Evolutionary conservation across 2,113 vertebrate genomes (phyloP).

Genomic region (Rhynchomys soricoides): DNA sequence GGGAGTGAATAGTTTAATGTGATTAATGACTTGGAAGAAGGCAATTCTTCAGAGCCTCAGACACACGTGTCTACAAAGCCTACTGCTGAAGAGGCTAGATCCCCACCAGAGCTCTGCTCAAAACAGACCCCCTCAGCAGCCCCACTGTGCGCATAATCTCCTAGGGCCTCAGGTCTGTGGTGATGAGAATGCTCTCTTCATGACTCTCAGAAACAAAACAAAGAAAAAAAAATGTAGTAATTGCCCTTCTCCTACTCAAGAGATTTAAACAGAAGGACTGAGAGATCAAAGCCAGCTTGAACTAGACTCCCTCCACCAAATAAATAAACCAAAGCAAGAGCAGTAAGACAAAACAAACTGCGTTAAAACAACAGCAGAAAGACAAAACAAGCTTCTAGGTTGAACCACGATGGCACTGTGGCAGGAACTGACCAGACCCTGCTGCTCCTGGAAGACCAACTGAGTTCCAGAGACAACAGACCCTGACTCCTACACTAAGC

Average conservation of each 20-base stretch:
- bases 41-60: background rate
- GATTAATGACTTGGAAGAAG: background rate
- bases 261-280: background rate
- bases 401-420: rapidly evolving
- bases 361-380: background rate
- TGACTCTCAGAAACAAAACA: background rate
- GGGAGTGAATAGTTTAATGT: background rate
- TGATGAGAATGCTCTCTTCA: background rate
- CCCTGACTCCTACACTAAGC: too few species aligned
- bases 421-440: background rate
- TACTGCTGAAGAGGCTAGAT: background rate
- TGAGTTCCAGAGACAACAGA: background rate
- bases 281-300: background rate
- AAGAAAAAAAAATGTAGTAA: background rate
- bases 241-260: background rate
- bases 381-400: background rate
- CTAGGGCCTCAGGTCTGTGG: too few species aligned
- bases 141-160: background rate
- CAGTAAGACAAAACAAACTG: background rate
- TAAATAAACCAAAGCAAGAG: background rate
- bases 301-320: background rate
- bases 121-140: background rate
- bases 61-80: rapidly evolving
- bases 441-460: background rate
- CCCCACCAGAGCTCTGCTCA: background rate